These are phyloP conservation scores for Apeira syringaria DNA, from an alignment of 2,888 invertebrate genomes.

Conservation along the genomic window DNA sequence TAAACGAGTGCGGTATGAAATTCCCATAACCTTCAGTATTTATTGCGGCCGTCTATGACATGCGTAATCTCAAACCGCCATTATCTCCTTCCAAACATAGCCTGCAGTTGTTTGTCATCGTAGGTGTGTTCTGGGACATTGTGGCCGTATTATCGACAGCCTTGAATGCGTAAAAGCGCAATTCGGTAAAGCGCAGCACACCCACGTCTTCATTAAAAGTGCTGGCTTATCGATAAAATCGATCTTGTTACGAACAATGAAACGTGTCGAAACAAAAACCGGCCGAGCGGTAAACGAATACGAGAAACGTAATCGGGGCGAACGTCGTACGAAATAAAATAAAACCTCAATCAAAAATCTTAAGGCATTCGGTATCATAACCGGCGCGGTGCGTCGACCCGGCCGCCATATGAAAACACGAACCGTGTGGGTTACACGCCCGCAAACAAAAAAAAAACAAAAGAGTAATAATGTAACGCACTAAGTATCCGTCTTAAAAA, in stretches of 20 bases:
- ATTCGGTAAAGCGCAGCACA: slow-evolving; percentile 53
- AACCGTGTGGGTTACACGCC: slow-evolving; percentile 72
- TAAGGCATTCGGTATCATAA: slow-evolving; percentile 78
- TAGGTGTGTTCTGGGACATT: slow-evolving; percentile 13
- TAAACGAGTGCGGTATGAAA: slow-evolving; percentile 39
- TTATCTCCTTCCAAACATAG: slow-evolving; percentile 1
- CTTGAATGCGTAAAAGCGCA: slow-evolving; percentile 41
- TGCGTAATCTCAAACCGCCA: slow-evolving; percentile 5
- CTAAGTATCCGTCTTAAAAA: slow-evolving; percentile 81
- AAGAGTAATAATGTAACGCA: slow-evolving; percentile 80
- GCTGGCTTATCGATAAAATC: slow-evolving; percentile 71
- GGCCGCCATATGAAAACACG: slow-evolving; percentile 67
- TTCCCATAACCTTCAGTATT: slow-evolving; percentile 31
- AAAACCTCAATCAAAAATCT: slow-evolving; percentile 82
- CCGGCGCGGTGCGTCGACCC: slow-evolving; percentile 77
- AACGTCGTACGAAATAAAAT: slow-evolving; percentile 76
- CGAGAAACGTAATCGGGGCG: slow-evolving; percentile 77
- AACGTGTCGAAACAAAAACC: slow-evolving; percentile 78
- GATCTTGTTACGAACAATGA: slow-evolving; percentile 80
- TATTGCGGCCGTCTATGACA: slow-evolving; percentile 24
- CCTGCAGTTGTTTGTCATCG: slow-evolving; percentile 1
- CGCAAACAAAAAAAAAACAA: slow-evolving; percentile 65
- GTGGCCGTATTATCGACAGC: slow-evolving; percentile 26
- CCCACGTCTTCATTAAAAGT: slow-evolving; percentile 79
- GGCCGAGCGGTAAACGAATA: slow-evolving; percentile 73